Evolutionary conservation across 2,888 invertebrate species (phyloP).

Genomic region (Drosophila nr. fundita): DNA sequence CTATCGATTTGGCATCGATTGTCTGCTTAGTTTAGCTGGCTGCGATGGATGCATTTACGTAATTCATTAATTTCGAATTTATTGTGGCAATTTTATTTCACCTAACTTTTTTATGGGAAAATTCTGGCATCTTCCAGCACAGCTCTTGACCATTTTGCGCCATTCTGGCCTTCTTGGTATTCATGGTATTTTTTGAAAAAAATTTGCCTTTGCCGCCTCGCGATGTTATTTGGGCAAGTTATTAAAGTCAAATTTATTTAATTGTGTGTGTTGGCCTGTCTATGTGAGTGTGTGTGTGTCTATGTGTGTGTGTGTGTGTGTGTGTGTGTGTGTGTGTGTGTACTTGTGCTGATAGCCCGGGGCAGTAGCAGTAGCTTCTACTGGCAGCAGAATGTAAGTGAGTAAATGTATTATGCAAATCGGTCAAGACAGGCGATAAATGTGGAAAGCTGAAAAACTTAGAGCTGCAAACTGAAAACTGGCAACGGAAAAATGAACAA

Average conservation of each 20-base stretch:
- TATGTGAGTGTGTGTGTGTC: neutral
- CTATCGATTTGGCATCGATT: slow-evolving; percentile 1
- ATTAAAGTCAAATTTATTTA: slow-evolving; percentile 73
- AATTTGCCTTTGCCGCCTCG: neutral
- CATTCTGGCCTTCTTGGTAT: neutral
- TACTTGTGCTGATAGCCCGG: neutral
- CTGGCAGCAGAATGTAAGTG: slow-evolving; percentile 16
- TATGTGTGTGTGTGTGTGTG: slow-evolving; percentile 40
- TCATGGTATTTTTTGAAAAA: slow-evolving; percentile 2
- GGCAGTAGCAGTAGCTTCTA: slow-evolving; percentile 8
- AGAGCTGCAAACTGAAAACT: slow-evolving; percentile 28
- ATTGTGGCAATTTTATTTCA: slow-evolving; percentile 14
- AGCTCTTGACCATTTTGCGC: slow-evolving; percentile 5
- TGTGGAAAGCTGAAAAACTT: slow-evolving; percentile 5
- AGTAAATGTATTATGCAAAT: slow-evolving; percentile 46
- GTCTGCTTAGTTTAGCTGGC: neutral
- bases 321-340: neutral
- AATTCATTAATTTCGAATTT: slow-evolving; percentile 13
- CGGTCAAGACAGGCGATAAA: slow-evolving; percentile 30
- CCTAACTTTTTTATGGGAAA: neutral
- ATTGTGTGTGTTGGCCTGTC: slow-evolving; percentile 50
- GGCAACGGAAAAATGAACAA: slow-evolving; percentile 14
- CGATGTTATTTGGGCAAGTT: slow-evolving; percentile 40
- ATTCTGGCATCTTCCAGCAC: neutral
- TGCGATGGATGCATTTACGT: slow-evolving; percentile 12